Evolutionary conservation across 2,888 invertebrate species (phyloP).

Genomic region (Marronus borbonicus): DNA sequence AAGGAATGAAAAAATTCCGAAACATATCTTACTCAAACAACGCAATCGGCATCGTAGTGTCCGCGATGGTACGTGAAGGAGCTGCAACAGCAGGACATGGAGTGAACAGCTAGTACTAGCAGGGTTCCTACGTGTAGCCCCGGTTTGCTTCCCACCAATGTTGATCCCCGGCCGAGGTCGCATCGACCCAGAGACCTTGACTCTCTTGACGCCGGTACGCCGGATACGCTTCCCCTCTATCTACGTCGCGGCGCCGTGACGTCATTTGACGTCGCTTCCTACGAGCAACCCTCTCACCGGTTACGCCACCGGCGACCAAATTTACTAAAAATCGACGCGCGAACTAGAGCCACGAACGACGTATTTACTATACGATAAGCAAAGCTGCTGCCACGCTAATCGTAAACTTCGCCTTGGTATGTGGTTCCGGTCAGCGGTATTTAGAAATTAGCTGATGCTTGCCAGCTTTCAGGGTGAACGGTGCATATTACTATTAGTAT

Average conservation of each 20-base stretch:
- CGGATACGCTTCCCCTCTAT: constrained; percentile 17
- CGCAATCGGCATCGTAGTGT: neutral
- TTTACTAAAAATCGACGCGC: constrained; percentile 23
- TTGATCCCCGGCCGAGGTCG: constrained; percentile 58
- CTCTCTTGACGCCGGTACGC: constrained; percentile 54
- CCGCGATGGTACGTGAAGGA: neutral
- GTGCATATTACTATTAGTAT: too few species aligned
- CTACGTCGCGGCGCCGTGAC: constrained; percentile 48
- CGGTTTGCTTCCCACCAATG: constrained; percentile 52
- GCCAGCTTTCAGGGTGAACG: too few species aligned
- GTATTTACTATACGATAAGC: neutral
- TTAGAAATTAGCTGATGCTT: too few species aligned
- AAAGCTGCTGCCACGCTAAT: neutral
- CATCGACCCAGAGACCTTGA: constrained; percentile 59
- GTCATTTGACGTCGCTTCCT: constrained; percentile 39
- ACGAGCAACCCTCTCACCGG: neutral
- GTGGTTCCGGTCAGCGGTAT: too few species aligned
- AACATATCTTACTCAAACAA: too few species aligned
- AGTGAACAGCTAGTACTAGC: neutral
- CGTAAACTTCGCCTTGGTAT: neutral
- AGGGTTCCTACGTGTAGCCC: constrained; percentile 48
- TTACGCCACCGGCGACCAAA: neutral
- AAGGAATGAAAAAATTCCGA: too few species aligned
- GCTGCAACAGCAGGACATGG: constrained; percentile 1
- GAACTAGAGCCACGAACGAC: neutral